phyloP scores from a whole-genome alignment of 1,140 invertebrate species.

The Helicoverpa zea region DNA sequence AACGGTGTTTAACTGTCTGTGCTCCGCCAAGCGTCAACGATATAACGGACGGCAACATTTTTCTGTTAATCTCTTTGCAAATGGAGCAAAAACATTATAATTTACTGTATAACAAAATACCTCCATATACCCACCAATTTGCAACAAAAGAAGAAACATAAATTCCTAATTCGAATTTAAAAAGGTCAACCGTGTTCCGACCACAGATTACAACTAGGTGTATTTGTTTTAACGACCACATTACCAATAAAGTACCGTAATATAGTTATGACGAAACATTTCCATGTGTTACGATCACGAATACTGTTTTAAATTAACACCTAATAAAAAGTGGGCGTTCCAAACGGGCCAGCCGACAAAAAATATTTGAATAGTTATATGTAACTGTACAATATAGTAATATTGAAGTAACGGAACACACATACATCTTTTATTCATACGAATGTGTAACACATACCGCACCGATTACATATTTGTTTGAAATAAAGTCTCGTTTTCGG shows the following conservation, averaged over 20 bases:
- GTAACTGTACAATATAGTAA: constrained; percentile 64
- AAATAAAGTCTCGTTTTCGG: background rate
- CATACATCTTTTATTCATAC: constrained; percentile 19
- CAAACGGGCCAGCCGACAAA: constrained; percentile 49
- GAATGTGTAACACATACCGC: constrained; percentile 1
- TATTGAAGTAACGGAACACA: constrained; percentile 55
- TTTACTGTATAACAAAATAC: constrained; percentile 16
- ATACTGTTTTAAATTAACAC: constrained; percentile 52
- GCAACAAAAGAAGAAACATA: background rate
- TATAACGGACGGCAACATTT: constrained; percentile 55
- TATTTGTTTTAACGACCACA: constrained; percentile 31
- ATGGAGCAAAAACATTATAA: constrained; percentile 45
- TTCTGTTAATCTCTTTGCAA: constrained; percentile 50
- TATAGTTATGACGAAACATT: constrained; percentile 31
- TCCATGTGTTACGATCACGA: constrained; percentile 21
- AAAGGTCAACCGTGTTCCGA: background rate
- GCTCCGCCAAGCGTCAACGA: constrained; percentile 58
- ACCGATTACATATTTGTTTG: background rate
- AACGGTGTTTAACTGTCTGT: constrained; percentile 65
- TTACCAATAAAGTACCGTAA: constrained; percentile 6
- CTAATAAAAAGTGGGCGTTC: constrained; percentile 51
- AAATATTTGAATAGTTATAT: constrained; percentile 56
- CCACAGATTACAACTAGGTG: constrained; percentile 33
- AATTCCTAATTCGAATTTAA: background rate
- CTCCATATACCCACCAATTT: background rate